Evolutionary conservation across 2,797 vertebrate species (phyloP).

Genomic region (Syngnathus acus): DNA sequence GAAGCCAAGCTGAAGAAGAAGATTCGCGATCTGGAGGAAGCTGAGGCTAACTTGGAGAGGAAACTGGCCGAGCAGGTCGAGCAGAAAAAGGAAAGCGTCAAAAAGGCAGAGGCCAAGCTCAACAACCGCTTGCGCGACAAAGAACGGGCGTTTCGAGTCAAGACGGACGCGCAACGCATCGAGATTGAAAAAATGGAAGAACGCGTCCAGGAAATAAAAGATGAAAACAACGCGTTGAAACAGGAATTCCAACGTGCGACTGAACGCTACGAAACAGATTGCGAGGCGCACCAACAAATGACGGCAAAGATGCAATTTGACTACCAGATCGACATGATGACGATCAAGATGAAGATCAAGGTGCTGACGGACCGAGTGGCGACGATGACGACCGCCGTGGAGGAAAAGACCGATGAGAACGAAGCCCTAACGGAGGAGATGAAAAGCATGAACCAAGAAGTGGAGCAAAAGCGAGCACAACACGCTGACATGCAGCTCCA

Average conservation of each 20-base stretch:
- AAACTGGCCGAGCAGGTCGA: background rate
- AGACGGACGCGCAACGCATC: background rate
- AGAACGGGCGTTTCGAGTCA: background rate
- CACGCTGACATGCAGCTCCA: background rate
- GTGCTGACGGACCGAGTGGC: conserved; percentile 1
- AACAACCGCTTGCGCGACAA: background rate
- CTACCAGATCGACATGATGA: background rate
- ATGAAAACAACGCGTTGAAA: background rate
- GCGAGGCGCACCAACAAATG: background rate
- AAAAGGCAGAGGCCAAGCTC: too few relatives aligned
- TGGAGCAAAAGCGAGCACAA: background rate
- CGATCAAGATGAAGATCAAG: conserved; percentile 5
- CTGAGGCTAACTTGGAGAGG: background rate
- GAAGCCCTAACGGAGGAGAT: background rate
- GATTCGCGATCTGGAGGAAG: background rate
- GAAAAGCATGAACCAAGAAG: too few relatives aligned
- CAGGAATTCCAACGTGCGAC: background rate
- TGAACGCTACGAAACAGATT: background rate
- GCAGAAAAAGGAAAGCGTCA: background rate
- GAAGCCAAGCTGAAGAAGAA: background rate
- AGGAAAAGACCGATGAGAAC: background rate
- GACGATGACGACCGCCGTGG: background rate
- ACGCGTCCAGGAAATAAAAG: background rate
- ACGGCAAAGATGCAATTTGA: background rate
- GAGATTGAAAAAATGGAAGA: background rate